Conservation (phyloP, 2,113 vertebrate genomes). For the Epinephelus cyanopodus region DNA sequence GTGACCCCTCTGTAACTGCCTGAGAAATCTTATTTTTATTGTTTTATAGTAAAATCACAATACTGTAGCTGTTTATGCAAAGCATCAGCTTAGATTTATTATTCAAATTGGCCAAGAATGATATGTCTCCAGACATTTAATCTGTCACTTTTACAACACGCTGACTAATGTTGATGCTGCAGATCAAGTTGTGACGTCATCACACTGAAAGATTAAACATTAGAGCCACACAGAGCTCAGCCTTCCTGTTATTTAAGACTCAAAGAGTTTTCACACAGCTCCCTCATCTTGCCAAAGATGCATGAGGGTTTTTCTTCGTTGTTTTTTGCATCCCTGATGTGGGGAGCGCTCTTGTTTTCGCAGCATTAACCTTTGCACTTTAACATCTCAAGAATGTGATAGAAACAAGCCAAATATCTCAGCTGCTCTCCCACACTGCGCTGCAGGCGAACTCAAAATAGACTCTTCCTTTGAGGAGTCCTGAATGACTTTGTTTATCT, state of each 20-base stretch:
- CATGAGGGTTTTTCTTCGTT: slow-evolving; percentile 27
- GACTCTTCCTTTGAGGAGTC: slow-evolving; percentile 65
- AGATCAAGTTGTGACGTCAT: slow-evolving; percentile 8
- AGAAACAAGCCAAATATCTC: slow-evolving; percentile 75
- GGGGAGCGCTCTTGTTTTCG: slow-evolving; percentile 67
- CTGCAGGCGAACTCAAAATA: slow-evolving; percentile 75
- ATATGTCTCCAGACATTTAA: slow-evolving; percentile 7
- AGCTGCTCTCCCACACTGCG: slow-evolving; percentile 85
- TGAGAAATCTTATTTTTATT: not conserved
- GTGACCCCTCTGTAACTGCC: not conserved
- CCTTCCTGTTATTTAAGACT: slow-evolving; percentile 29
- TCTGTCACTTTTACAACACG: not conserved
- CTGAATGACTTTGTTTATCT: slow-evolving; percentile 65
- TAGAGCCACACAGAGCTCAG: not conserved
- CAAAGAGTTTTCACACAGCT: slow-evolving; percentile 2
- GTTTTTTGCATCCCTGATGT: slow-evolving; percentile 46
- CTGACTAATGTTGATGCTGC: not conserved
- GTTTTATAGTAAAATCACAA: slow-evolving; percentile 21
- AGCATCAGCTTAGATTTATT: not conserved
- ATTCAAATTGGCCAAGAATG: not conserved
- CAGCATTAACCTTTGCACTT: slow-evolving; percentile 80
- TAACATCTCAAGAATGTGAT: slow-evolving; percentile 83
- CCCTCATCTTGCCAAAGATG: slow-evolving; percentile 12
- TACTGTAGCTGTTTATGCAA: not conserved
- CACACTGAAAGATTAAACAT: not conserved